These are phyloP conservation scores for Lepidocyrtoides sp. DNA, from an alignment of 2,888 invertebrate species.

Conservation along the genomic window DNA sequence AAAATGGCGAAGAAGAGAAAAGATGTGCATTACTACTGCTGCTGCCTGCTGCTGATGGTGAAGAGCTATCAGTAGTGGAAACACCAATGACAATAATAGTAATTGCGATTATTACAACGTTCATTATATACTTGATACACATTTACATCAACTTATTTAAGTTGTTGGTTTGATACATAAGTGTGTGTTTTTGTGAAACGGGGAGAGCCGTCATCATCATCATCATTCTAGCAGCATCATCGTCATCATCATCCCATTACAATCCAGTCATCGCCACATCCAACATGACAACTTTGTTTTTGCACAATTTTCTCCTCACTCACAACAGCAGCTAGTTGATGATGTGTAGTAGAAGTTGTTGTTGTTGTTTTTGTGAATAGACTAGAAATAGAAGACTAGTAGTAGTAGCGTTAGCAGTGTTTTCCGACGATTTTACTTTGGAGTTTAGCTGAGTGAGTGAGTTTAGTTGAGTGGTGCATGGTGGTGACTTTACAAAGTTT, in stretches of 20 bases:
- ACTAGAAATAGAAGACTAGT: too few relatives aligned
- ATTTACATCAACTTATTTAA: conserved; percentile 22
- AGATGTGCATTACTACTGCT: not conserved
- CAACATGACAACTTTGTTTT: conserved; percentile 40
- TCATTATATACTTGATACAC: conserved; percentile 34
- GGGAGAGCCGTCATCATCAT: not conserved
- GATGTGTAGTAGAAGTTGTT: conserved; percentile 18
- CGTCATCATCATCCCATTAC: conserved; percentile 18
- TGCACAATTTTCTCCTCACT: conserved; percentile 10
- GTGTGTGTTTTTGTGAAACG: conserved; percentile 2
- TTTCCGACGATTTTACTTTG: conserved; percentile 27
- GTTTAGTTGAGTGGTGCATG: conserved; percentile 14
- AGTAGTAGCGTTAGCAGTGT: not conserved
- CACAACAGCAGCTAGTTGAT: conserved; percentile 9
- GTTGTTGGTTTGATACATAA: conserved; percentile 24
- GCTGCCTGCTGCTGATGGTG: not conserved
- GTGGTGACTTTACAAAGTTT: conserved; percentile 38
- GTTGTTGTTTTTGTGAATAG: not conserved
- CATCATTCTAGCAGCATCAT: not conserved
- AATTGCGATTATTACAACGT: conserved; percentile 51
- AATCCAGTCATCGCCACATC: conserved; percentile 21
- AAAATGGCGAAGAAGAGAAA: conserved; percentile 24
- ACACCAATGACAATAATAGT: conserved; percentile 29
- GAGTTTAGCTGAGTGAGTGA: conserved; percentile 2
- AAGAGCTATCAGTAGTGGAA: conserved; percentile 8